Evolutionary conservation across 1,140 invertebrate species (phyloP).

Genomic region (Trachelipus rathkii): DNA sequence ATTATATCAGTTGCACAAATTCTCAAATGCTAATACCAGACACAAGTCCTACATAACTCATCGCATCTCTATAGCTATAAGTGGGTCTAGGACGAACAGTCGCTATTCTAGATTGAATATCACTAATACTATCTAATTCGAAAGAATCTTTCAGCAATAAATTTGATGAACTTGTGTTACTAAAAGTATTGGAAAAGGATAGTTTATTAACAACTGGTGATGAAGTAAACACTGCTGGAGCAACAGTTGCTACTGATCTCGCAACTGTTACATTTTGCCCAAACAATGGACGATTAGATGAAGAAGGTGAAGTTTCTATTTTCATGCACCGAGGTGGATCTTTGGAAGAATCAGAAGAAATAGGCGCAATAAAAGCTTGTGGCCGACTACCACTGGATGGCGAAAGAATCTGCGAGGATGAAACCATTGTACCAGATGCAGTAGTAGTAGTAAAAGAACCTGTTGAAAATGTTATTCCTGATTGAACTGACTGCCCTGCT

Average conservation of each 20-base stretch:
- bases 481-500: constrained; percentile 4
- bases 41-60: no score
- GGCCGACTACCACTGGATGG: constrained; percentile 22
- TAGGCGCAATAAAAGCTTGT: constrained; percentile 36
- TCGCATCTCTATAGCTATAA: constrained; percentile 47
- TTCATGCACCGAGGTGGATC: background rate
- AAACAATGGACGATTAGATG: constrained; percentile 33
- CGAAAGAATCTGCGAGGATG: background rate
- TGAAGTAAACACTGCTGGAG: constrained; percentile 41
- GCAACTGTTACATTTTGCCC: constrained; percentile 28
- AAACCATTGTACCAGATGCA: background rate
- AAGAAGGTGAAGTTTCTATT: constrained; percentile 25
- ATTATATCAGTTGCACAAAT: no score
- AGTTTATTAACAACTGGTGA: background rate
- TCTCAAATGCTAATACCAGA: no score
- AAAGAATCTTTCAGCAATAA: background rate
- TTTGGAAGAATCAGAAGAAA: background rate
- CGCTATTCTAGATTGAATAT: constrained; percentile 27
- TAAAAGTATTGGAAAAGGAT: background rate
- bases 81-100: constrained; percentile 44
- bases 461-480: constrained; percentile 8
- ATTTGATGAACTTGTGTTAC: background rate
- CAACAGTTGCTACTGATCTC: constrained; percentile 42
- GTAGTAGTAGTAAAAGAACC: background rate
- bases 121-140: background rate